Conservation (phyloP, 2,797 vertebrate species). For the Eospalax fontanierii region DNA sequence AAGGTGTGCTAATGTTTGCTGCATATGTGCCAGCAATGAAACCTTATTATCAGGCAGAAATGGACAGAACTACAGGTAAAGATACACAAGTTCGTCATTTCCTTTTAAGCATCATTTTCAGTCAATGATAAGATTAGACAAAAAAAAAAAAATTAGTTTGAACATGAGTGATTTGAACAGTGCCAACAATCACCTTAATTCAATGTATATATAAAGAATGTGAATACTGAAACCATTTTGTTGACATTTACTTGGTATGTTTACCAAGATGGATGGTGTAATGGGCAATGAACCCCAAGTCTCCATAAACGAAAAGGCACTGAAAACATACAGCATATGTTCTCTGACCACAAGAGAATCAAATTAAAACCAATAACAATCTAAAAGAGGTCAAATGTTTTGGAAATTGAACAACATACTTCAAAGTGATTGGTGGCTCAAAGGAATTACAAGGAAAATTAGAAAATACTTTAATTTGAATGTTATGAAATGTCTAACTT, state of each 20-base stretch:
- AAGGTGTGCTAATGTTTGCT: background rate
- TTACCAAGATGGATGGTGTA: background rate
- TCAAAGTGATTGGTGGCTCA: background rate
- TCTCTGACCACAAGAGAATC: background rate
- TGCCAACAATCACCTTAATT: background rate
- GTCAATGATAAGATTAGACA: constrained; percentile 22
- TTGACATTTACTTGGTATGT: background rate
- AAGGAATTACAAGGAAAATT: constrained; percentile 1
- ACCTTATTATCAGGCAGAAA: background rate
- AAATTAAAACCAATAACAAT: constrained; percentile 35
- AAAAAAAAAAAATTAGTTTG: constrained; percentile 14
- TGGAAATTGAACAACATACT: background rate
- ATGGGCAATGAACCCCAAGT: background rate
- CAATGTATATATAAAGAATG: background rate
- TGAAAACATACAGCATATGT: background rate
- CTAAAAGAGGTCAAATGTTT: background rate
- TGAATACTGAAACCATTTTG: background rate
- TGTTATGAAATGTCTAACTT: background rate
- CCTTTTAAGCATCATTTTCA: background rate
- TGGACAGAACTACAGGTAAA: background rate
- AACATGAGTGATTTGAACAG: constrained; percentile 16
- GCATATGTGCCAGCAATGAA: background rate
- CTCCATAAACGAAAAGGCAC: constrained; percentile 13
- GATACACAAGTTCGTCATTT: background rate
- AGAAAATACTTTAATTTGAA: background rate